Evolutionary conservation across 2,113 vertebrate genomes (phyloP), one percentile per base, ranked within the genome.

Genomic region (Marmota monax): DNA sequence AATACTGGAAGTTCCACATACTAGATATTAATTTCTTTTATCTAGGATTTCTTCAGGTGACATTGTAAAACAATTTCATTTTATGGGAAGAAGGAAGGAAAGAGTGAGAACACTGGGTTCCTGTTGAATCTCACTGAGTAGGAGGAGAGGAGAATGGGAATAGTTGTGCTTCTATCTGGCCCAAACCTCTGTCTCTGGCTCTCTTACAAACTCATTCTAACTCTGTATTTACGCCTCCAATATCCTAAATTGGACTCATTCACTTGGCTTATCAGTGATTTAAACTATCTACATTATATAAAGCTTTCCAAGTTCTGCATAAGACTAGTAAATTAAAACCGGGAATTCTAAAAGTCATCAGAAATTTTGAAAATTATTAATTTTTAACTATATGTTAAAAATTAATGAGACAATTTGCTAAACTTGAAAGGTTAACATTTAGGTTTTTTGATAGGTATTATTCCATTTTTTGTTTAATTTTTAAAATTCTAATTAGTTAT

Each of bases 21-120:
- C 27, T 70, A 89, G 56, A 85, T 27, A n/a, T 88, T 79, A 42
- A 56, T 69, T 95, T 89, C 25, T 69, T 94, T 96, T 84, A 74
- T 74, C 65, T 85, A 25, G 51, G 63, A 53, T 91, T 87, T 23
- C 61, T 69, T 89, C 34, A 74, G 85, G 4, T 73, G 86, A 48
- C 20, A 34, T 72, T 91, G 25, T 37, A 34, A 4, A 89, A 20
- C 29, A 65, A 42, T 90, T 79, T 63, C 56, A 78, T 89, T 92
- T 85, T 69, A 58, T 51, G 25, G 45, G 34, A 39, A 67, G 34
- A 78, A 29, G 45, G 61, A 53, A 65, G 23, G 27, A 84, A 69
- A 39, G 18, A 1, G 0, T 27, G 27, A 78, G 78, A 67, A 7
- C 27, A 10, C 8, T 20, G 42, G 20, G 69, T 72, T 22, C 65